A percentile compares a stretch with the other conserved stretches of the same genome.
These are phyloP conservation scores for Eriosoma lanigerum DNA, from an alignment of 1,140 invertebrate species.

Conservation along the genomic window DNA sequence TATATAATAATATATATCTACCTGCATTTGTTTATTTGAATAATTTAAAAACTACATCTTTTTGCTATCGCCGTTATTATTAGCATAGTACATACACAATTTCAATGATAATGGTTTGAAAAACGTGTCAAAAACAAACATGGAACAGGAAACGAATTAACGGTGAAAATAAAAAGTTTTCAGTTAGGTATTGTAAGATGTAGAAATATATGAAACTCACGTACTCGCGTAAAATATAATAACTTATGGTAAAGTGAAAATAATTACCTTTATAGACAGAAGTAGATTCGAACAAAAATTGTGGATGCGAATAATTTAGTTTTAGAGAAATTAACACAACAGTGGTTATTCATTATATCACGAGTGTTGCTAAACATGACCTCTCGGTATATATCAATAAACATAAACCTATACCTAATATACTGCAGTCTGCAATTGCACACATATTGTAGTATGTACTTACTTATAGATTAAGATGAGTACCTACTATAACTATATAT, in stretches of 20 bases:
- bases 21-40: too few relatives aligned
- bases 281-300: background rate
- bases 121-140: slow-evolving; percentile 1
- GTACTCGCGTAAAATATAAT: background rate
- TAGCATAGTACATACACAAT: background rate
- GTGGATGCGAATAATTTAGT: slow-evolving; percentile 19
- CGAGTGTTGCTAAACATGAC: slow-evolving; percentile 13
- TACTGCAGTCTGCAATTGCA: background rate
- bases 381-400: background rate
- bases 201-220: background rate
- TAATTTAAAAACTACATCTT: background rate
- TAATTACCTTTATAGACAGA: background rate
- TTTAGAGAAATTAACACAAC: slow-evolving; percentile 38
- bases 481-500: background rate
- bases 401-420: background rate
- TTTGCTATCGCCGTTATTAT: background rate
- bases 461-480: too few relatives aligned
- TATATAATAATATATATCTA: background rate
- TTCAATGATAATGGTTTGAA: background rate
- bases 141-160: background rate
- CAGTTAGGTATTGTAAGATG: too few relatives aligned
- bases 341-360: background rate
- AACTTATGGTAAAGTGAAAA: background rate
- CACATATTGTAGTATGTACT: too few relatives aligned
- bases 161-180: background rate